A percentile compares a stretch with the other conserved stretches of the same genome.
These are phyloP conservation scores for Spermophilus dauricus DNA, from an alignment of 2,113 vertebrate species.

Conservation along the genomic window DNA sequence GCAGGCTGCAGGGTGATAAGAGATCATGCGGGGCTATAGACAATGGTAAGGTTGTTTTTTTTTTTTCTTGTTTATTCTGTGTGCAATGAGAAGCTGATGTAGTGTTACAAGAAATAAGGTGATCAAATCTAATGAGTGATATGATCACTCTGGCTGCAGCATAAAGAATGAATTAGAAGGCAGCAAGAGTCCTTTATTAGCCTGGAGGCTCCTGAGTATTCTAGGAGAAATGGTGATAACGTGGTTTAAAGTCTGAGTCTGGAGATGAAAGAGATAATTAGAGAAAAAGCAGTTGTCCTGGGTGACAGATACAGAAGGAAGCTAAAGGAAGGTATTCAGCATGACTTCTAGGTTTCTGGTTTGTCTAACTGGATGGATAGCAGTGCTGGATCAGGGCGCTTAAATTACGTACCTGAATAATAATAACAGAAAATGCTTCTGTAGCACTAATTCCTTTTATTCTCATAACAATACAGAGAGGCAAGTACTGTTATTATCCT, in stretches of 20 bases:
- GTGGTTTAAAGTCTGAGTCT: slow-evolving; percentile 42
- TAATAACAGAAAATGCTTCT: slow-evolving; percentile 2
- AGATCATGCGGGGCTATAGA: slow-evolving; percentile 10
- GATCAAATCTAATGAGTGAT: neutral
- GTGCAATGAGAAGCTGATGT: neutral
- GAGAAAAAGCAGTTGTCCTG: slow-evolving; percentile 29
- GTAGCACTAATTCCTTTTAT: slow-evolving; percentile 41
- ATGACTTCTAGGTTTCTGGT: slow-evolving; percentile 13
- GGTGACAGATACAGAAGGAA: neutral
- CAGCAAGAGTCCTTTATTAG: neutral
- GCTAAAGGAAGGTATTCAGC: neutral
- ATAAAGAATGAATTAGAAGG: neutral
- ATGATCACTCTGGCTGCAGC: neutral
- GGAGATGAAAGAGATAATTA: neutral
- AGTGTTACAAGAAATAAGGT: slow-evolving; percentile 28
- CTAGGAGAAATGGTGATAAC: slow-evolving; percentile 1
- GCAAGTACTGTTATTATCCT: slow-evolving; percentile 11
- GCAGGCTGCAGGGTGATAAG: neutral
- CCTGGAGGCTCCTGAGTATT: neutral
- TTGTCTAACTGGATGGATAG: slow-evolving; percentile 10
- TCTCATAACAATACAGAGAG: slow-evolving; percentile 50
- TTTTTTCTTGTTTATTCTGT: slow-evolving; percentile 34
- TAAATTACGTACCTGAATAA: slow-evolving; percentile 19
- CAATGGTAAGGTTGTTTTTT: neutral
- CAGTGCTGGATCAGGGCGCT: slow-evolving; percentile 32